Evolutionary conservation across 2,797 vertebrate species (phyloP), one percentile per base, ranked within the genome.

Genomic region (Malacoctenus gilli): DNA sequence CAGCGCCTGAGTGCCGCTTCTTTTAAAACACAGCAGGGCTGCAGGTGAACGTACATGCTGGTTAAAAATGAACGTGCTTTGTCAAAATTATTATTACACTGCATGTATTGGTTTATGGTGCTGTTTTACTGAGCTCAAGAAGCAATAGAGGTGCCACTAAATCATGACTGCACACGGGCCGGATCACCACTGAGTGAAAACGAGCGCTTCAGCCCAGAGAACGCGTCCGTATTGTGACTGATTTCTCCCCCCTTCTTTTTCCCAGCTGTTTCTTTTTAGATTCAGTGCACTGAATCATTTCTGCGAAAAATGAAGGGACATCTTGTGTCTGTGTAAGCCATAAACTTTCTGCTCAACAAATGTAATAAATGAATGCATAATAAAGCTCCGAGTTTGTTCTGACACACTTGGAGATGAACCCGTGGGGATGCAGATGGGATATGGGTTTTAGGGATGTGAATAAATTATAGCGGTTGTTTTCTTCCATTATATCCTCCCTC

Each of bases 361-460:
- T 68, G 55, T 57, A 72, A 80, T 72, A 75, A 84, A 69, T 62
- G 20, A 65, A 85, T 80, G 68, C 61, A 85, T 59, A 83, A 87
- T 79, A 77, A 72, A 80, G 56, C 74, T 75, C 8, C 2, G 66
- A 82, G 73, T 83, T 77, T 81, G 73, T 77, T 87, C 70, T 81
- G 77, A 80, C 75, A 85, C 74, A 75, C 81, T 81, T 66, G 59
- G 66, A 82, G 74, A 82, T 53, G 67, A 77, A 78, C 80, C 79
- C 60, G 5, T 46, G 42, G 80, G 82, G 78, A 85, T 43, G 8
- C 82, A 83, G 83, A 85, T 79, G 84, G 76, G 77, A 80, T 80
- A 79, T 77, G 80, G 75, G 72, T 80, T 86, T 86, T 81, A 78
- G 60, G 55, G 28, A 61, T 68, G 80, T 85, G 81, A 89, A 90